phyloP scores from a whole-genome alignment of 2,888 invertebrate species.

The Tachina grossa region DNA sequence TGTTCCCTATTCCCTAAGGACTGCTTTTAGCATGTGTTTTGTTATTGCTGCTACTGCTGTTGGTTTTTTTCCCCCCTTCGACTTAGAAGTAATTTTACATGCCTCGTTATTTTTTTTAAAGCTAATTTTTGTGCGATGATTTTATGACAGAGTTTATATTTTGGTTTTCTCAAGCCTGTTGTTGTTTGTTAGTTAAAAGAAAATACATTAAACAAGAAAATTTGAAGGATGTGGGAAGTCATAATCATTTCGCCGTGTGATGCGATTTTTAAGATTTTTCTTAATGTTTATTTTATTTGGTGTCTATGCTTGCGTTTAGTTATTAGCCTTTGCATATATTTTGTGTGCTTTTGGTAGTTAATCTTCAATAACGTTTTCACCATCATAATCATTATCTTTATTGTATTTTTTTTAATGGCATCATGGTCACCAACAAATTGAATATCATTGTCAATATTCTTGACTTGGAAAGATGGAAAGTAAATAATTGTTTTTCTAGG shows the following conservation, averaged over 20 bases:
- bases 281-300: neutral
- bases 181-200: neutral
- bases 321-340: constrained; percentile 9
- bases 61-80: neutral
- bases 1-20: constrained; percentile 20
- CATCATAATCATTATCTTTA: neutral
- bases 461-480: neutral
- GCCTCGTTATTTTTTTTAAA: constrained; percentile 45
- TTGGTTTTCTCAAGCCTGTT: constrained; percentile 3
- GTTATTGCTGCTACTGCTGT: neutral
- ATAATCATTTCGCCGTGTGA: constrained; percentile 43
- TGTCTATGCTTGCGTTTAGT: neutral
- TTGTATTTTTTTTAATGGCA: neutral
- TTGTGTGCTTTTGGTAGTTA: neutral
- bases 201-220: constrained; percentile 1
- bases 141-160: constrained; percentile 34
- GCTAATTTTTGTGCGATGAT: constrained; percentile 40
- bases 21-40: constrained; percentile 23
- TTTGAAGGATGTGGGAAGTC: constrained; percentile 8
- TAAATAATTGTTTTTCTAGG: neutral
- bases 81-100: constrained; percentile 37
- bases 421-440: neutral
- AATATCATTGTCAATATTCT: neutral
- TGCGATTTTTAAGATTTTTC: constrained; percentile 14
- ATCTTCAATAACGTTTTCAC: neutral